phyloP scores from a whole-genome alignment of 2,888 invertebrate genomes.

The Caenorhabditis sp. region DNA sequence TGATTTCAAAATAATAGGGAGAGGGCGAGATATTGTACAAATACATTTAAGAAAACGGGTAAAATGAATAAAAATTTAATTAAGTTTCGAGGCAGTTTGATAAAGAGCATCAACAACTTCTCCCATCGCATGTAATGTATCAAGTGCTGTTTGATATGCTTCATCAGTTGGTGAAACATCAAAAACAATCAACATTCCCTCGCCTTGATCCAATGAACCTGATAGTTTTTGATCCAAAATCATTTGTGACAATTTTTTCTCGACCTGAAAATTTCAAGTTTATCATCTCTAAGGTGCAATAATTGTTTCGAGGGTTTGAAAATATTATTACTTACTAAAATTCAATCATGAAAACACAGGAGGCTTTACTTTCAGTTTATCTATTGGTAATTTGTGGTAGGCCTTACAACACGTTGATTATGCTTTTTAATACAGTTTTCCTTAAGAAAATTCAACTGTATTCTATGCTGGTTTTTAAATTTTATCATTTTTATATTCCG shows the following conservation, averaged over 20 bases:
- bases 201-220: conserved; percentile 88
- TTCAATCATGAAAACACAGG: no score
- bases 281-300: neutral
- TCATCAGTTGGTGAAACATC: conserved; percentile 93
- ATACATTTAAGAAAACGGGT: neutral
- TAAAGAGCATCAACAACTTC: conserved; percentile 94
- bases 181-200: conserved; percentile 95
- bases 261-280: conserved; percentile 76
- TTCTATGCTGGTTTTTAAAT: no score
- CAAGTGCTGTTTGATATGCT: conserved; percentile 95
- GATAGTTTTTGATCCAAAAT: conserved; percentile 94
- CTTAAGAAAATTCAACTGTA: no score
- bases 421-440: no score
- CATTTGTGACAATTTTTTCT: conserved; percentile 99
- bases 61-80: conserved; percentile 16
- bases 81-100: conserved; percentile 95
- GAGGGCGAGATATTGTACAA: conserved; percentile 3
- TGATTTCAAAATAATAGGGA: neutral
- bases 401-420: no score
- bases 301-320: no score
- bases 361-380: no score
- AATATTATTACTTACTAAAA: no score
- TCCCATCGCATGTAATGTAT: conserved; percentile 96
- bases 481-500: no score
- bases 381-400: no score